A percentile compares a stretch with the other conserved stretches of the same genome.
phyloP scores from a whole-genome alignment of 2,888 invertebrate genomes.

The Diaperis boleti region DNA sequence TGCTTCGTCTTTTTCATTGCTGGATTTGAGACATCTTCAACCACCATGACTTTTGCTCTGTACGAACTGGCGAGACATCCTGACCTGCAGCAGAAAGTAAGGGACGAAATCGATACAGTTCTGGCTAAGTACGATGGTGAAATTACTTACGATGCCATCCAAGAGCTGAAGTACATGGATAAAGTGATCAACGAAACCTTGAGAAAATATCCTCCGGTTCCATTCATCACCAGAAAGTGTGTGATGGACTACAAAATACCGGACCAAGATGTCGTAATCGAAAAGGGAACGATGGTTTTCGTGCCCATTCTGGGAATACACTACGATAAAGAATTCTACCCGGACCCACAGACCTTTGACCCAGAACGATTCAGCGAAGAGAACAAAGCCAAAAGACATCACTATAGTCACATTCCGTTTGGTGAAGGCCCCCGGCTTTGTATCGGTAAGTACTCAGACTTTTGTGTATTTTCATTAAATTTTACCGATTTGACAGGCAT shows the following conservation, averaged over 20 bases:
- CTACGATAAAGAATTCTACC: conserved; percentile 15
- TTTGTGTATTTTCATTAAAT: not conserved
- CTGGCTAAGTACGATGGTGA: conserved; percentile 21
- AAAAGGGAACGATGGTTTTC: conserved; percentile 7
- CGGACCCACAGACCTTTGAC: conserved; percentile 22
- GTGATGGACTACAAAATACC: conserved; percentile 14
- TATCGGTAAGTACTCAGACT: not conserved
- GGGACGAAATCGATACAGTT: conserved; percentile 32
- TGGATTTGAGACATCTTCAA: conserved; percentile 42
- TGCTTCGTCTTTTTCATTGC: conserved; percentile 32
- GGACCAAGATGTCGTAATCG: conserved; percentile 13
- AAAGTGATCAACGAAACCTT: conserved; percentile 35
- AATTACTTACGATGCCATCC: conserved; percentile 34
- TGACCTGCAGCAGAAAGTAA: conserved; percentile 30
- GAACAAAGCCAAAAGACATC: conserved; percentile 17
- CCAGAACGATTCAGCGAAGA: conserved; percentile 37
- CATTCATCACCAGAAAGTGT: not conserved
- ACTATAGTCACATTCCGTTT: conserved; percentile 54
- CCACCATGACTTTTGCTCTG: conserved; percentile 33
- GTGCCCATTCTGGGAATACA: conserved; percentile 12
- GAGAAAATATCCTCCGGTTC: conserved; percentile 8
- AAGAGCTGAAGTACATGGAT: conserved; percentile 10
- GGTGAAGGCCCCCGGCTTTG: conserved; percentile 57
- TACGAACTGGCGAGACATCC: conserved; percentile 40
- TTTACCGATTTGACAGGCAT: conserved; percentile 50